Percentiles rank a stretch among this genome's conserved stretches.
These are phyloP conservation scores for Kryptopterus vitreolus DNA, from an alignment of 2,797 vertebrate species.

Conservation along the genomic window DNA sequence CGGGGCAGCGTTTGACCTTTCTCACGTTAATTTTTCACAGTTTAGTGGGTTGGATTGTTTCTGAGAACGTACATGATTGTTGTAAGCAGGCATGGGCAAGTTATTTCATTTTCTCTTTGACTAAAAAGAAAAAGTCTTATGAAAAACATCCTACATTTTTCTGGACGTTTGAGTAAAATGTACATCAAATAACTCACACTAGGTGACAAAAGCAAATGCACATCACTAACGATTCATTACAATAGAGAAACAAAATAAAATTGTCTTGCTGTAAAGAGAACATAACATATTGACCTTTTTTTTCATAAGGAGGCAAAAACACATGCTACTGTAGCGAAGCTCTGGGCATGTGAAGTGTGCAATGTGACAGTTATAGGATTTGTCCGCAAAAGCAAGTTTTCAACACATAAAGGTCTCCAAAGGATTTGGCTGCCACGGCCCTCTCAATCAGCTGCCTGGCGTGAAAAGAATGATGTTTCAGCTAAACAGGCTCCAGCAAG, in stretches of 20 bases:
- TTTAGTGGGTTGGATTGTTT: conserved; percentile 14
- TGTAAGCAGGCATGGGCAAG: background rate
- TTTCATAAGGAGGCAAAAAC: background rate
- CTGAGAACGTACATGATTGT: conserved; percentile 4
- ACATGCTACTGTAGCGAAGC: background rate
- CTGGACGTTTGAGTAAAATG: background rate
- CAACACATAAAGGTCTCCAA: background rate
- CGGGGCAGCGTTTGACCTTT: conserved; percentile 48
- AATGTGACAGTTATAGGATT: background rate
- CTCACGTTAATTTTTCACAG: conserved; percentile 45
- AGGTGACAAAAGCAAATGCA: background rate
- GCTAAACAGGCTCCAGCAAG: conserved; percentile 11
- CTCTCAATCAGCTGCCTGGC: conserved; percentile 15
- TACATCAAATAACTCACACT: background rate
- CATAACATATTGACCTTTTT: background rate
- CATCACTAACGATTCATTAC: background rate
- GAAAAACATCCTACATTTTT: background rate
- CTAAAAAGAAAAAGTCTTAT: background rate
- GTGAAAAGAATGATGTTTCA: conserved; percentile 22
- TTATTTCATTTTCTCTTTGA: background rate
- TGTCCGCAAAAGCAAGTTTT: background rate
- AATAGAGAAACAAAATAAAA: background rate
- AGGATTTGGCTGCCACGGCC: background rate
- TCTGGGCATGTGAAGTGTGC: background rate
- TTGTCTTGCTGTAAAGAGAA: background rate